Evolutionary conservation across 2,797 vertebrate genomes (phyloP).

Genomic region (Phoxinus dragarum): DNA sequence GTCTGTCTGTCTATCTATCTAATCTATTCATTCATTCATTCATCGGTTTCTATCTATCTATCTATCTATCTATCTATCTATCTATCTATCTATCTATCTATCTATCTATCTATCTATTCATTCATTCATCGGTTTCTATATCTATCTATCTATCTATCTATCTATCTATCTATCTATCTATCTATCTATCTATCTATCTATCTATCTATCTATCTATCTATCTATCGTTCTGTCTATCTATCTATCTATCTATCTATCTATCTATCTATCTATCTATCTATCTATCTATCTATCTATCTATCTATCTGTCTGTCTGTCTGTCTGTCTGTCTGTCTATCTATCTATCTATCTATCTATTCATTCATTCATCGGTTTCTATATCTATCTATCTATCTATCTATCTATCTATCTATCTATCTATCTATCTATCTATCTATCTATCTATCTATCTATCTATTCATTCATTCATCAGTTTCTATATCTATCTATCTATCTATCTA

Average conservation of each 20-base stretch:
- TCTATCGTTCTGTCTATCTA: too few relatives aligned
- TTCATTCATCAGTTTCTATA: too few relatives aligned
- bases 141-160: neutral
- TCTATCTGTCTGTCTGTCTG: too few relatives aligned
- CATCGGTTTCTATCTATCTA: neutral
- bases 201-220: too few relatives aligned
- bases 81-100: neutral
- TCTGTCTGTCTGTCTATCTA: neutral
- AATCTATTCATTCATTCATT: neutral
- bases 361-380: too few relatives aligned
- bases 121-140: too few relatives aligned
- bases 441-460: neutral
- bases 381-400: neutral
- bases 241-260: neutral
- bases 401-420: neutral
- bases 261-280: too few relatives aligned
- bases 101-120: neutral
- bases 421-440: neutral
- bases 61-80: neutral
- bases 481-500: neutral
- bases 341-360: neutral
- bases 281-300: too few relatives aligned
- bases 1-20: neutral
- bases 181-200: neutral
- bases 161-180: neutral